Evolutionary conservation across 2,888 invertebrate genomes (phyloP).

Genomic region (Abrostola tripartita): DNA sequence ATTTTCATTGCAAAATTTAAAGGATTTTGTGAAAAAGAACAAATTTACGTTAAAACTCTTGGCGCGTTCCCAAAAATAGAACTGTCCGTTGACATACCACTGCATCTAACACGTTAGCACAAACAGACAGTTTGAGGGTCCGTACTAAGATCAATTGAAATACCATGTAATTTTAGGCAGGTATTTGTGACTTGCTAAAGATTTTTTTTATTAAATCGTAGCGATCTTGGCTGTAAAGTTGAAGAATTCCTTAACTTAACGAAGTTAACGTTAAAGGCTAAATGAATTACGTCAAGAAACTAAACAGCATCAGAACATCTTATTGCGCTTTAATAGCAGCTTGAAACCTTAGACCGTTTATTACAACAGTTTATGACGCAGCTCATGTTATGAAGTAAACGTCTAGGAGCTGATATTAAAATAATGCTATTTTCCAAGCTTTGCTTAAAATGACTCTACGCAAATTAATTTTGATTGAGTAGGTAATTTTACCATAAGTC

Average conservation of each 20-base stretch:
- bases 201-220: too few species aligned
- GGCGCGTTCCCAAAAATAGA: conserved; percentile 47
- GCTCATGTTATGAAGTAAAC: not conserved
- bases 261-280: too few species aligned
- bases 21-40: conserved; percentile 18
- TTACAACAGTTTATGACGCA: not conserved
- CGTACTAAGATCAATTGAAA: conserved; percentile 9
- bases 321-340: too few species aligned
- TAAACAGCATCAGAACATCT: too few species aligned
- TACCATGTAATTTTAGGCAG: not conserved
- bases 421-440: not conserved
- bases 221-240: too few species aligned
- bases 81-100: conserved; percentile 42
- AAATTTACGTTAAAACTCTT: conserved; percentile 22
- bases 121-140: conserved; percentile 19
- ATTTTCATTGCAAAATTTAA: conserved; percentile 2
- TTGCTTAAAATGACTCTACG: not conserved
- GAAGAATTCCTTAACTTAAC: too few species aligned
- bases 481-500: not conserved
- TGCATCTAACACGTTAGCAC: conserved; percentile 20
- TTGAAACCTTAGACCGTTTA: not conserved
- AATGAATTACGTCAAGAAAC: too few species aligned
- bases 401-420: not conserved
- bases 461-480: not conserved
- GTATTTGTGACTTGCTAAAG: too few species aligned